Base-by-base conservation (phyloP, 2,113 vertebrate species). In the Neodontobutis hainanensis region DNA sequence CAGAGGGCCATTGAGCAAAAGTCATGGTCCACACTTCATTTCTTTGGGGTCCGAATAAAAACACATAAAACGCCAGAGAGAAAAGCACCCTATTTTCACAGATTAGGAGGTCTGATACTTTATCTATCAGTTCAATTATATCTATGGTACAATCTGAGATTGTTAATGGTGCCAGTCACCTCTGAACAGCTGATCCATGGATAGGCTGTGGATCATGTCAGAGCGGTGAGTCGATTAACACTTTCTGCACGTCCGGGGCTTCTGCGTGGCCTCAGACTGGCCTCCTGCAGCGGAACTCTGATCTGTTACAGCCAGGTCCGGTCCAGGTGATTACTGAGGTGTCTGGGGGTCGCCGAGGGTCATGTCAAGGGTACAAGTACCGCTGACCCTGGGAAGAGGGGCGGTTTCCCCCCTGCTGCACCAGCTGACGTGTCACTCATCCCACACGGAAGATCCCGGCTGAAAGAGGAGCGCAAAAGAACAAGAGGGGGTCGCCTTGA, bases 361-460 rank as follows among this genome's bases (percentile, higher is more conserved):
- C 62, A 49, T 74, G 84, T 83, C 77, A 75, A 66, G 77, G 78
- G 78, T 72, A 61, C 57, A 40, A 61, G 78, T 83, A 59, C 72
- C 5, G 63, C 44, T 87, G 85, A 89, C 83, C 87, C 61, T 19
- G 5, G 56, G 40, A 49, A 68, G 27, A 47, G 64, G 57, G 53
- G 34, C 71, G 50, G 43, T 82, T 85, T 88, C 80, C 85, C 79
- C 75, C 79, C 73, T 68, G 43, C 19, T 68, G 66, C 66, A 67
- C 63, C 63, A 82, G 77, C 61, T 40, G 73, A 80, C 64, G 61
- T 57, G 86, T 90, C 90, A 85, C 76, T 90, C 88, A 89, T 71
- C 79, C 59, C 45, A 43, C 11, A 5, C 45, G 2, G 1, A 67
- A 45, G 43, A 47, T 61, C 58, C 59, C 0, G n/a, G 8, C 50